Evolutionary conservation across 1,140 invertebrate species (phyloP).

Genomic region (Penaeus vannamei): DNA sequence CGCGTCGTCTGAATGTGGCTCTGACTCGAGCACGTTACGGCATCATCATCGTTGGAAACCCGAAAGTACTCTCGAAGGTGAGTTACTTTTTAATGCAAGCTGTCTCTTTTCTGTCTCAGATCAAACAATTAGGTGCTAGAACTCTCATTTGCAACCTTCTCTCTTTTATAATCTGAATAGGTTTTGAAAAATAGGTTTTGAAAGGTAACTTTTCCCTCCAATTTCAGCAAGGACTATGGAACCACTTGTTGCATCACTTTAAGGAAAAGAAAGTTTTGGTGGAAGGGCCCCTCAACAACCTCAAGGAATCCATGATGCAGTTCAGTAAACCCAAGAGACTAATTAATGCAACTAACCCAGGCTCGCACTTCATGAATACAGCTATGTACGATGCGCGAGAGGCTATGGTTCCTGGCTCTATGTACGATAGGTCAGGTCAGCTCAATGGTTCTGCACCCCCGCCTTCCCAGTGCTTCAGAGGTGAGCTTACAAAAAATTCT

Average conservation of each 20-base stretch:
- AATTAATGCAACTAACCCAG: slow-evolving; percentile 93
- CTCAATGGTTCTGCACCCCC: slow-evolving; percentile 71
- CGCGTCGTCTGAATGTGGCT: slow-evolving; percentile 97
- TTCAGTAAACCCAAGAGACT: slow-evolving; percentile 98
- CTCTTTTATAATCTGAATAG: neutral
- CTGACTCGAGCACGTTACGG: slow-evolving; percentile 96
- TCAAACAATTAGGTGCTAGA: neutral
- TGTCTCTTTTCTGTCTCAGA: neutral
- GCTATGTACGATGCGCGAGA: slow-evolving; percentile 92
- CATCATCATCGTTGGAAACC: slow-evolving; percentile 98
- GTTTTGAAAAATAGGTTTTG: neutral
- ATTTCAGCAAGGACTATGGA: slow-evolving; percentile 92
- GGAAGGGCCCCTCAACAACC: slow-evolving; percentile 97
- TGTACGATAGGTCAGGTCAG: slow-evolving; percentile 82
- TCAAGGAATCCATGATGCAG: slow-evolving; percentile 97
- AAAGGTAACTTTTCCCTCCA: slow-evolving; percentile 61
- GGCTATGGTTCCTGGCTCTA: slow-evolving; percentile 85
- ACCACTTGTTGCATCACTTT: slow-evolving; percentile 97
- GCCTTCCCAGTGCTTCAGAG: slow-evolving; percentile 53
- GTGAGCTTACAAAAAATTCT: neutral
- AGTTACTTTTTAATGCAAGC: neutral
- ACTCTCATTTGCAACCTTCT: slow-evolving; percentile 64
- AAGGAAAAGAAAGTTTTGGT: slow-evolving; percentile 98
- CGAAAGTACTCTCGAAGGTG: slow-evolving; percentile 94
- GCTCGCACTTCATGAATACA: slow-evolving; percentile 96